phyloP scores from a whole-genome alignment of 2,797 vertebrate species.

The Brachyalestes nurse region DNA sequence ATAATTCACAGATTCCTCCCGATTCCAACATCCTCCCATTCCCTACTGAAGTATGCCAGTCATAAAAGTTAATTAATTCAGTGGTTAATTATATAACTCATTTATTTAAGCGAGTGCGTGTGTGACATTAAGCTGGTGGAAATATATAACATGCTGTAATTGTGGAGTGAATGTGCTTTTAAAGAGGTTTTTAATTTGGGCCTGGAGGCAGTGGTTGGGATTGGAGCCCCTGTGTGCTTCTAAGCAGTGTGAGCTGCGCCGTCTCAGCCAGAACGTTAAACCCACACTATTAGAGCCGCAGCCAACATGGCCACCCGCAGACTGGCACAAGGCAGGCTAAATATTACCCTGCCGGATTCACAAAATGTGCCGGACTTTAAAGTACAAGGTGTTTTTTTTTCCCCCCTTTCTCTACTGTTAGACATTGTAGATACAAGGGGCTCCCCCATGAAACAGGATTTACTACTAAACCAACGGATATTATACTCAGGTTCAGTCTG shows the following conservation, averaged over 20 bases:
- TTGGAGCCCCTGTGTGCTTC: slow-evolving; percentile 24
- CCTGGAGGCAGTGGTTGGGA: slow-evolving; percentile 36
- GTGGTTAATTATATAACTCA: slow-evolving; percentile 63
- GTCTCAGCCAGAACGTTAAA: slow-evolving; percentile 3
- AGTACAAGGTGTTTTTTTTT: not conserved
- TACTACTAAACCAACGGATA: not conserved
- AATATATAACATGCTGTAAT: slow-evolving; percentile 62
- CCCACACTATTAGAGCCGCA: slow-evolving; percentile 1
- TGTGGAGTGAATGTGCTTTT: slow-evolving; percentile 56
- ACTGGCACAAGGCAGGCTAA: slow-evolving; percentile 7
- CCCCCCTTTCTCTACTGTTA: not conserved
- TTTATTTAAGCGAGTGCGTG: slow-evolving; percentile 61
- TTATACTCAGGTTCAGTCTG: not conserved
- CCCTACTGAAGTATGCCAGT: slow-evolving; percentile 58
- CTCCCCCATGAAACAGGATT: not conserved
- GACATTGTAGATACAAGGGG: not conserved
- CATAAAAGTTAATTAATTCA: slow-evolving; percentile 64
- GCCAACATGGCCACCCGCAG: slow-evolving; percentile 5
- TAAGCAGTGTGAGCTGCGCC: not conserved
- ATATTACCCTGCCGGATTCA: not conserved
- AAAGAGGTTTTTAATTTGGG: slow-evolving; percentile 56
- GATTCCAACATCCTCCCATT: slow-evolving; percentile 27
- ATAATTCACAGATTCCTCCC: slow-evolving; percentile 19
- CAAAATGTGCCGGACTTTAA: not conserved
- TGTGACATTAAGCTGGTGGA: slow-evolving; percentile 55